Evolutionary conservation across 2,113 vertebrate genomes (phyloP).

Genomic region (Gyps fulvus): DNA sequence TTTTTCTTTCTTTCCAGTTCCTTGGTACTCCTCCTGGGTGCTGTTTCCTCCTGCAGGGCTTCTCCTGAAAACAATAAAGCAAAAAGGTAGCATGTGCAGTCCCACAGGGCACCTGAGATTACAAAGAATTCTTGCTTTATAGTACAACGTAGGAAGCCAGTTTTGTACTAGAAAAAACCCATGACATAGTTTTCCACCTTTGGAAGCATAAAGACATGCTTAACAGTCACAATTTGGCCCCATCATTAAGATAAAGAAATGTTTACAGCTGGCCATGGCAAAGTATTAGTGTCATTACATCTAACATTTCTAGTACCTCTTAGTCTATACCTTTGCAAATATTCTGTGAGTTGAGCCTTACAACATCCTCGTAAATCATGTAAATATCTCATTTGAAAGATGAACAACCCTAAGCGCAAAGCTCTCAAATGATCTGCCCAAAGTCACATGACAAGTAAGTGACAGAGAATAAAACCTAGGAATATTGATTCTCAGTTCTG

Average conservation of each 20-base stretch:
- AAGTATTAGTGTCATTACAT: background rate
- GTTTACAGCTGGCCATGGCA: background rate
- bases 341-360: background rate
- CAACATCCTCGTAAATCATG: conserved; percentile 4
- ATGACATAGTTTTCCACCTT: background rate
- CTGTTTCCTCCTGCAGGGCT: background rate
- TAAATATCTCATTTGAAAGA: conserved; percentile 9
- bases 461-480: background rate
- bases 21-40: background rate
- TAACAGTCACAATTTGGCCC: background rate
- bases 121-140: background rate
- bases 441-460: background rate
- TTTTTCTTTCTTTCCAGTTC: background rate
- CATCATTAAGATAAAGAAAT: background rate
- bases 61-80: background rate
- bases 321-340: background rate
- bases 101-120: background rate
- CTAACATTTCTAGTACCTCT: background rate
- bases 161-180: background rate
- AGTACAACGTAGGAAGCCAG: background rate
- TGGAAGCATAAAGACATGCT: background rate
- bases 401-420: background rate
- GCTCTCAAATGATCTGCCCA: background rate
- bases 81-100: background rate
- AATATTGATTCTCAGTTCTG: background rate